Percentiles rank a stretch among this genome's conserved stretches.
Conservation (phyloP, 2,797 vertebrate species). For the Monodelphis domestica region DNA sequence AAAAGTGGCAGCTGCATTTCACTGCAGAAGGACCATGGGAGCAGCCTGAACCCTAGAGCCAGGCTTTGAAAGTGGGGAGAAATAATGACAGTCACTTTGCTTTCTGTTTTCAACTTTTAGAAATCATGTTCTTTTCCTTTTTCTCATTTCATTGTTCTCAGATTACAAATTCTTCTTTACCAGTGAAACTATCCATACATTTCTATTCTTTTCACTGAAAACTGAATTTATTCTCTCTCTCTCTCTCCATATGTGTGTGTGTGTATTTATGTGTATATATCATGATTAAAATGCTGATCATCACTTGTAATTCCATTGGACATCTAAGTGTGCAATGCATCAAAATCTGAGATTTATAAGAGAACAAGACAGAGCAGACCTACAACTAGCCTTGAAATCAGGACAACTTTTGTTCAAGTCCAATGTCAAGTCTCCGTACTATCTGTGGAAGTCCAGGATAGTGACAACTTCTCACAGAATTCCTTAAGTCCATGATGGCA, state of each 20-base stretch:
- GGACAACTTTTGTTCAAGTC: background rate
- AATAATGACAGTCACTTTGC: background rate
- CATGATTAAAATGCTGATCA: background rate
- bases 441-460: background rate
- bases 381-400: background rate
- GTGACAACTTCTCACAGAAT: no score
- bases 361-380: background rate
- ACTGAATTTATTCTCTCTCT: background rate
- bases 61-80: background rate
- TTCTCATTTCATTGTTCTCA: background rate
- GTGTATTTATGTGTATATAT: no score
- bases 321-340: background rate
- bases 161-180: conserved; percentile 21
- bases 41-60: background rate
- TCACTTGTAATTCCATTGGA: background rate
- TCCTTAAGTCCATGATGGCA: no score
- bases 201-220: conserved; percentile 49
- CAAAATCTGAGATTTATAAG: background rate
- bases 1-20: conserved; percentile 25
- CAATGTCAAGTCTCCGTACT: background rate
- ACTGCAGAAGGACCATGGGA: background rate
- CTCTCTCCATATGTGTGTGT: no score
- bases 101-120: background rate
- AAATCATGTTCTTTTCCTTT: background rate
- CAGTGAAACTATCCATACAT: conserved; percentile 13